phyloP scores from a whole-genome alignment of 1,140 invertebrate genomes.

The Thaumatotibia leucotreta region DNA sequence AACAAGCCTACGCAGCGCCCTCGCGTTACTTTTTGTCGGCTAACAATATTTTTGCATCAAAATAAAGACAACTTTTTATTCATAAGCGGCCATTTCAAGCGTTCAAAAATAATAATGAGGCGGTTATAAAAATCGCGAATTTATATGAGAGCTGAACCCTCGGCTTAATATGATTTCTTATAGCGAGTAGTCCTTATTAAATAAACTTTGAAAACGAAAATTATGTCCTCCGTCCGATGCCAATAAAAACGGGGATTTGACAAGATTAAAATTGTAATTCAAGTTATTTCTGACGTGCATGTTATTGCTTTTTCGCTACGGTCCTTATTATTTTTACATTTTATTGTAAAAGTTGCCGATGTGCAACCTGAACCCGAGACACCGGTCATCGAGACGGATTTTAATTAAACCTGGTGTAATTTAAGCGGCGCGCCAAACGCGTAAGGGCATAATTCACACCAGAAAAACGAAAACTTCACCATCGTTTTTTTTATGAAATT shows the following conservation, averaged over 20 bases:
- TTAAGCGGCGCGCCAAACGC: conserved; percentile 4
- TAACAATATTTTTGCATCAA: conserved; percentile 65
- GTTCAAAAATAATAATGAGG: conserved; percentile 65
- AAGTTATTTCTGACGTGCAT: conserved; percentile 67
- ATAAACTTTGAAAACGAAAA: conserved; percentile 69
- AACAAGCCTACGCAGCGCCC: conserved; percentile 15
- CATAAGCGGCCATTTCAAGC: conserved; percentile 53
- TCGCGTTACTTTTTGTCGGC: conserved; percentile 36
- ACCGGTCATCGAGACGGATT: conserved; percentile 22
- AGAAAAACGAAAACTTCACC: not conserved
- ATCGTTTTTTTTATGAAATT: not conserved
- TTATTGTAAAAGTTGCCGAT: conserved; percentile 35
- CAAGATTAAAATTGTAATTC: conserved; percentile 75
- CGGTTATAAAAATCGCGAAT: conserved; percentile 68
- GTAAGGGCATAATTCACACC: not conserved
- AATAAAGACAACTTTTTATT: conserved; percentile 62
- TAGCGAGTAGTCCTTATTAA: conserved; percentile 59
- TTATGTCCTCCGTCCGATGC: conserved; percentile 55
- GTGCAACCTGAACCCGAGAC: conserved; percentile 31
- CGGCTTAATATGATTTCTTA: conserved; percentile 60
- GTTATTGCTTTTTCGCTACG: conserved; percentile 71
- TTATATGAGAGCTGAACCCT: conserved; percentile 46
- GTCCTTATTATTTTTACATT: conserved; percentile 26
- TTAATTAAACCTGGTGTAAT: conserved; percentile 9
- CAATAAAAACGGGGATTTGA: conserved; percentile 73